These are phyloP conservation scores for Metaphire vulgaris DNA, from an alignment of 1,140 invertebrate genomes.

Conservation along the genomic window DNA sequence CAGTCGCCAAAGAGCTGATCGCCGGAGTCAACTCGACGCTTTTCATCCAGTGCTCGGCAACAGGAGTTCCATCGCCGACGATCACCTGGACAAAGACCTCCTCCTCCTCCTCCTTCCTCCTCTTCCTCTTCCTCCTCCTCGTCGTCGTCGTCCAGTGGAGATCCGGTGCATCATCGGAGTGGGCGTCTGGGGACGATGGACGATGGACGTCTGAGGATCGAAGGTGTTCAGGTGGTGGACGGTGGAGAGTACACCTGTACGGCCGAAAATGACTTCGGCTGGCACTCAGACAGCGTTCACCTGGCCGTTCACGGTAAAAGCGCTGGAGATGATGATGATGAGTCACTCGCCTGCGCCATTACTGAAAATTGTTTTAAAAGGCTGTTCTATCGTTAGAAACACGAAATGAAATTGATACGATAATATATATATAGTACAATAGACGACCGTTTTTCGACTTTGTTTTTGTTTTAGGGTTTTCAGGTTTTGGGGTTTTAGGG, in stretches of 20 bases:
- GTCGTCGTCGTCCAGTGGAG: slow-evolving; percentile 37
- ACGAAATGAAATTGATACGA: background rate
- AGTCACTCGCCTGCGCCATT: background rate
- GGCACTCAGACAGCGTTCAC: slow-evolving; percentile 40
- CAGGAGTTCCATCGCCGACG: slow-evolving; percentile 79
- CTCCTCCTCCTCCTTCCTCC: background rate
- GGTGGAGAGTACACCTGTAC: slow-evolving; percentile 55
- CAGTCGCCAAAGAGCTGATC: slow-evolving; percentile 67
- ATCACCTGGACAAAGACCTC: slow-evolving; percentile 73
- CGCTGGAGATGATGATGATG: background rate
- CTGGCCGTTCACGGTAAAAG: slow-evolving; percentile 51
- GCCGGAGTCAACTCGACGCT: slow-evolving; percentile 53
- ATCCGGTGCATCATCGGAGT: slow-evolving; percentile 69
- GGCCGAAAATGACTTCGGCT: slow-evolving; percentile 43
- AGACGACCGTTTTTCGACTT: too few species aligned
- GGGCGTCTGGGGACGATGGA: slow-evolving; percentile 57
- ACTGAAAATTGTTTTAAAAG: background rate
- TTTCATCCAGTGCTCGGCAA: slow-evolving; percentile 78
- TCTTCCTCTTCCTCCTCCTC: background rate
- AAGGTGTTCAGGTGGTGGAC: slow-evolving; percentile 66
- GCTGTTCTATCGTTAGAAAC: too few species aligned
- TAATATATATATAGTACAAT: background rate
- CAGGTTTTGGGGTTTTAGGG: too few species aligned
- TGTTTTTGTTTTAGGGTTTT: too few species aligned
- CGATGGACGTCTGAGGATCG: slow-evolving; percentile 68